Base-by-base conservation (phyloP, 2,888 invertebrate species). In the Ectropis crepuscularia region DNA sequence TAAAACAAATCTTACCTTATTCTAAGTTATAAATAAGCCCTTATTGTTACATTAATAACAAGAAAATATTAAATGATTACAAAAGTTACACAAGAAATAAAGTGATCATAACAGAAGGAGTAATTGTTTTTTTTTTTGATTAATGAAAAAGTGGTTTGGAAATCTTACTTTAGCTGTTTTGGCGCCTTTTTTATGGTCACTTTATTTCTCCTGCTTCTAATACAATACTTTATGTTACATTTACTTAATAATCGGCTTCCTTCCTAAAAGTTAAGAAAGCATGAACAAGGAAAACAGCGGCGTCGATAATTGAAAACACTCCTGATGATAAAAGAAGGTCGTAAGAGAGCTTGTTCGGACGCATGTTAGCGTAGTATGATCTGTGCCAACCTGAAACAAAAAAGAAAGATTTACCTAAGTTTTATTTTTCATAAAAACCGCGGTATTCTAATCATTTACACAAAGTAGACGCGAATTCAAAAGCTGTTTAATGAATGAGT, bases 301-400 rank as follows among this genome's bases (percentile, higher is more conserved):
- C 94, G 75, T 95, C 94, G 58, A 95, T 79, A 66, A 95, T 93
- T 8, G 95, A 93, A 74, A 95, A 95, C 42, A 95, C 93, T 37
- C 95, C 94, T 0, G 95, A 94, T 2, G 95, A 93, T 67, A 95
- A 93, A 75, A 96, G 89, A 85, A 96, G 94, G 74, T 95, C 95
- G 87, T 95, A 93, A 75, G 95, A 94, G 76, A 94, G 94, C 78
- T 95, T 95, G 80, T 95, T 94, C 9, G 95, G 95, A 70, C 94
- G 94, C 71, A 94, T 92, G 71, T 90, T 90, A 10, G 86, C 83
- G 76, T 92, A 92, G 78, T 92, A 92, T 5, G 92, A 92, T 61
- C 82, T 81, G 81, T 92, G 92, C 92, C 92, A 92, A 65, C 92
- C 92, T 92, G 88, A 71, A 70, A 73, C 65, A 66, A 67, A 50